Base-by-base conservation (phyloP, 2,113 vertebrate species). In the Gobius niger region DNA sequence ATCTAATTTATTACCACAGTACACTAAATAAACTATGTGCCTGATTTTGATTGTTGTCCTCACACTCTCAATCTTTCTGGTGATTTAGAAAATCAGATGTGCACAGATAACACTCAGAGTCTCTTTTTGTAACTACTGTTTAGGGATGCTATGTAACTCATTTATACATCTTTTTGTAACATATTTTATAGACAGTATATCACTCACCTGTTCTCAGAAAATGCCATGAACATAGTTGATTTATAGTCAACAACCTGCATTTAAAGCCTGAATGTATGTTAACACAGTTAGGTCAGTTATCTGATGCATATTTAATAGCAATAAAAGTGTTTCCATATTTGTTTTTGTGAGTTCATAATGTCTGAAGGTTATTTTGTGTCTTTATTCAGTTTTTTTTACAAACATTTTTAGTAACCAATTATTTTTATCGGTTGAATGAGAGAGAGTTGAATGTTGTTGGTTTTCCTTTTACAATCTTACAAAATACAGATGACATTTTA, bases 111-210 rank as follows among this genome's bases (percentile, higher is more conserved):
- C 70, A 84, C 65, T 44, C 72, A 46, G 65, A 87, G 78, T n/a
- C 67, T 79, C 52, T 68, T 77, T 88, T 85, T 86, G 72, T 85
- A 80, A 77, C 71, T 82, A 72, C 65, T 34, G 73, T 79, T 70
- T 64, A 41, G 67, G 67, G 67, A 53, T 73, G 65, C 14, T 57
- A 57, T 73, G 78, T 82, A 84, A 75, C 73, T 69, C 4, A 82
- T 90, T 86, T 89, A 41, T 89, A 87, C 61, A 68, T 73, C 79
- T 78, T 87, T 82, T 91, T 91, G 51, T 71, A 77, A 62, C 88
- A 78, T 90, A 87, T 77, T 88, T 85, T 87, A 78, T 84, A 64
- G 65, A 78, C 77, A 84, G 46, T 46, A 63, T 44, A 63, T 46
- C 6, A 42, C 6, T 65, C 73, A 44, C 18, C 50, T 76, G 52